Conservation (phyloP, 2,797 vertebrate species). For the Tamandua tetradactyla region DNA sequence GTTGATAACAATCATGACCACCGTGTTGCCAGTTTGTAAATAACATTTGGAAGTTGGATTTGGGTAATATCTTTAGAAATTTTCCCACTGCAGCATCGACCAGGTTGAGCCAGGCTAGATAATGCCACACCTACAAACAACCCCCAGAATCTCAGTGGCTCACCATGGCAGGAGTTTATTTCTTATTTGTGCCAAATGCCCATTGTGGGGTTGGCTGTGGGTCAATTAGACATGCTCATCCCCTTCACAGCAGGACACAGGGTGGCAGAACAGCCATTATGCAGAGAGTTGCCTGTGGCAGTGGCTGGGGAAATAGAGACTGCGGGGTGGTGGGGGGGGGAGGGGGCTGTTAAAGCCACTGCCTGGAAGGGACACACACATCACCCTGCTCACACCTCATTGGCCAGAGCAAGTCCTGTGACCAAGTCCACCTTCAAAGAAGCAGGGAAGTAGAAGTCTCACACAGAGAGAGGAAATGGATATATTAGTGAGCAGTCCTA, state of each 20-base stretch:
- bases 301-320: background rate
- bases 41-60: slow-evolving; percentile 13
- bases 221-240: background rate
- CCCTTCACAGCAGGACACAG: background rate
- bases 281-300: fast-evolving
- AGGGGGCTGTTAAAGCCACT: background rate
- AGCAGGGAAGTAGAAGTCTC: background rate
- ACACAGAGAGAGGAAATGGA: background rate
- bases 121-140: background rate
- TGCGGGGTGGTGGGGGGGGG: too few relatives aligned
- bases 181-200: background rate
- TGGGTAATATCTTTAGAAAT: slow-evolving; percentile 52
- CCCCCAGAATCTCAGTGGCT: background rate
- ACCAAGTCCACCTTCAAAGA: background rate
- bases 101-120: background rate
- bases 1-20: background rate
- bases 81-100: background rate
- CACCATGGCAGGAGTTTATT: background rate
- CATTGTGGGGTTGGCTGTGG: background rate
- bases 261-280: background rate
- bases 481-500: background rate
- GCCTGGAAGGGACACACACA: background rate
- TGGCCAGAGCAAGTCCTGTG: background rate
- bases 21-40: slow-evolving; percentile 38
- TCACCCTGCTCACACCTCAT: background rate